Evolutionary conservation across 1,140 invertebrate genomes (phyloP), one percentile per base, ranked within the genome.

Genomic region (Bombyx mandarina): DNA sequence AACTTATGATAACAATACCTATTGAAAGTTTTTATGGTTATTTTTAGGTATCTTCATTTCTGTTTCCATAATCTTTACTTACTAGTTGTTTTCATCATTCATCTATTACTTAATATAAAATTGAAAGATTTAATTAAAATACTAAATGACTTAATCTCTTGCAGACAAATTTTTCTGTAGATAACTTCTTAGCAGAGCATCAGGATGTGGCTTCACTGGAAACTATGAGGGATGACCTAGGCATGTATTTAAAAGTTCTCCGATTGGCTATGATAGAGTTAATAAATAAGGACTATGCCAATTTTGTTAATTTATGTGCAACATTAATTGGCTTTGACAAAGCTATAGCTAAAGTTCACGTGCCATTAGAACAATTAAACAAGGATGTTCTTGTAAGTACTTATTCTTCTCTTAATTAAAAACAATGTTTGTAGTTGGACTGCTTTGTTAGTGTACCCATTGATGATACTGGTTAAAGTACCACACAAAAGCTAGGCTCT

Each of bases 221-320:
- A 82, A 93, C 91, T 49, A 91, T 99, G 80, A 91, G 96, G 53
- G 95, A 97, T 88, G 97, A 99, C 86, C 88, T 99, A 45, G 94
- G 94, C 9, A 88, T 96, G 35, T 98, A 98, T 79, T 84, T 98
- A 43, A 98, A 98, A 88, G 92, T 96, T 9, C 86, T 99, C 6
- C 89, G 96, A 66, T 93, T 95, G 64, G 94, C 97, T 2, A 97
- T 99, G 94, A 96, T 99, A 63, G 97, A 99, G 86, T 89, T 99
- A 0, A 98, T 99, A 58, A 99, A 99, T 84, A 95, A 97, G 80
- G 97, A 99, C 78, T 99, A 99, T 88, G 95, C 95, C 3, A 97
- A 99, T 84, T 99, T 99, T 90, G 96, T 99, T 7, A 98, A 97
- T 88, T 86, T 99, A 46, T 98, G 97, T 43, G 96, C 96, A 22